phyloP scores from a whole-genome alignment of 2,888 invertebrate genomes.

The Neoitamus cyanurus region DNA sequence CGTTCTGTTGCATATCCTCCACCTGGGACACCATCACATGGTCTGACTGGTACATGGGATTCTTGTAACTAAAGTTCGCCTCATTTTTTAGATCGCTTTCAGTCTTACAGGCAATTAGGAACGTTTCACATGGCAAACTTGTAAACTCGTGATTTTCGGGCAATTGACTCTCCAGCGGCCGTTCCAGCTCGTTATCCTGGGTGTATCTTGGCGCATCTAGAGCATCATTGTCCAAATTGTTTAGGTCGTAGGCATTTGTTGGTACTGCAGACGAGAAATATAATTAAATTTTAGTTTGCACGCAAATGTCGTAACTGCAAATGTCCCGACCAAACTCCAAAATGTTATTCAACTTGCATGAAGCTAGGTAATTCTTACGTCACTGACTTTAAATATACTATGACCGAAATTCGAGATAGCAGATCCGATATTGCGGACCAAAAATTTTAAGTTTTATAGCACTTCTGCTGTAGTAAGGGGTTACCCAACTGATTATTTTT shows the following conservation, averaged over 20 bases:
- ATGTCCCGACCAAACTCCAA: too few species aligned
- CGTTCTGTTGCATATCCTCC: not conserved
- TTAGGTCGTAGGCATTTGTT: conserved; percentile 74
- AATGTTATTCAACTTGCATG: too few species aligned
- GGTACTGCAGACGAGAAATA: conserved; percentile 59
- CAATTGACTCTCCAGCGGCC: conserved; percentile 49
- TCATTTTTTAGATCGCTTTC: conserved; percentile 66
- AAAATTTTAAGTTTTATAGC: too few species aligned
- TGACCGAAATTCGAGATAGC: too few species aligned
- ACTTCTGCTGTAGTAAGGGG: too few species aligned
- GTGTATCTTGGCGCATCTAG: conserved; percentile 68
- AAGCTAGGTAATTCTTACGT: too few species aligned
- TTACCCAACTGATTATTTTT: too few species aligned
- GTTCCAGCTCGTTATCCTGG: conserved; percentile 12
- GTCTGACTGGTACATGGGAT: conserved; percentile 81
- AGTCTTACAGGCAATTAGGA: conserved; percentile 54
- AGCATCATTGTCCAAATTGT: conserved; percentile 74
- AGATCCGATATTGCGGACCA: too few species aligned
- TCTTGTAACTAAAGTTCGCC: conserved; percentile 75
- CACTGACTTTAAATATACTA: too few species aligned
- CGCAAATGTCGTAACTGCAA: too few species aligned
- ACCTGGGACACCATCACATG: conserved; percentile 67
- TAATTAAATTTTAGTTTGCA: not conserved
- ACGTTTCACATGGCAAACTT: conserved; percentile 65
- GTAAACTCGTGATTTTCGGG: conserved; percentile 63